Percentiles rank a stretch among this genome's conserved stretches.
Conservation (phyloP, 2,113 vertebrate species). For the Coregonus clupeaformis region DNA sequence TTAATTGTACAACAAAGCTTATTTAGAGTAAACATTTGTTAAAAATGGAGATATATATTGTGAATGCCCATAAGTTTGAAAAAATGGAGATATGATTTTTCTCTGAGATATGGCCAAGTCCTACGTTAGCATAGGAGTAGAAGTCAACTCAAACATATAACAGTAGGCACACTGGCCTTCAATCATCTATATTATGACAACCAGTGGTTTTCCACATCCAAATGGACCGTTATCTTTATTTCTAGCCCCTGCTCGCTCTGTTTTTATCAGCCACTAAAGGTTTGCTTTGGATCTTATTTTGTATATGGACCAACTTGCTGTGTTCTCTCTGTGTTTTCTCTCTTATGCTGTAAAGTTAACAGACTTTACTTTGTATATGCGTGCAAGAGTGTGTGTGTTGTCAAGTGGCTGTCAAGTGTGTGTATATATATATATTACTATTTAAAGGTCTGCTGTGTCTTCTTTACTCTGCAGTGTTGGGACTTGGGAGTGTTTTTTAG, state of each 20-base stretch:
- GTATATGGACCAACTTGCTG: constrained; percentile 68
- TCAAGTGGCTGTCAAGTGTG: constrained; percentile 37
- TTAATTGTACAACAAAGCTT: too few relatives aligned
- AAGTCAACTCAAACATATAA: not conserved
- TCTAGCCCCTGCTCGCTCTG: constrained; percentile 30
- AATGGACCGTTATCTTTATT: constrained; percentile 26
- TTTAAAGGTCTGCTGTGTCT: constrained; percentile 51
- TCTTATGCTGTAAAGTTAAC: constrained; percentile 45
- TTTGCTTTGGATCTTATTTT: constrained; percentile 33
- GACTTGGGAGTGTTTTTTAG: constrained; percentile 21
- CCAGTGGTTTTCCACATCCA: not conserved
- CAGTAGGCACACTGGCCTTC: not conserved
- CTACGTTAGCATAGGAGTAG: too few relatives aligned
- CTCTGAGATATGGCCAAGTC: too few relatives aligned
- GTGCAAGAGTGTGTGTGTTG: constrained; percentile 12
- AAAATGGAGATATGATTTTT: too few relatives aligned
- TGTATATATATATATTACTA: constrained; percentile 49
- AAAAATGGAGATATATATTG: too few relatives aligned
- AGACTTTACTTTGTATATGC: constrained; percentile 26
- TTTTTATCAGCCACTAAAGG: constrained; percentile 1
- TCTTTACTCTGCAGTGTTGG: constrained; percentile 22
- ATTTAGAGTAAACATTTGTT: too few relatives aligned
- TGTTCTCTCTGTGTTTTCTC: constrained; percentile 47
- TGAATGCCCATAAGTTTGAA: too few relatives aligned
- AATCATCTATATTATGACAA: not conserved